Conservation (phyloP, 2,113 vertebrate genomes). For the Catharus bicknelli region DNA sequence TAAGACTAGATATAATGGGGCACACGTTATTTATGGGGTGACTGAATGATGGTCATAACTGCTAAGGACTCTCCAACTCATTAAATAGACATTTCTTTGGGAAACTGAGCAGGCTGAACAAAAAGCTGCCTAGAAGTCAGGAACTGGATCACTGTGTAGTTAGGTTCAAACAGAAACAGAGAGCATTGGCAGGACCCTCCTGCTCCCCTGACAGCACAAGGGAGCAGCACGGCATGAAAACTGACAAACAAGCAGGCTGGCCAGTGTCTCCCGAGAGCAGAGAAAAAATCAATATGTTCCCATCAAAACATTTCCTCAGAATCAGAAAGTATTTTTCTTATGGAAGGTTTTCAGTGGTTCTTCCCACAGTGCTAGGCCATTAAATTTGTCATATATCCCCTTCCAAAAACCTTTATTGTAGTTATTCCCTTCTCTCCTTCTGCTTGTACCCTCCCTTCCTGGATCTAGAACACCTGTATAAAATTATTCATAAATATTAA, state of each 20-base stretch:
- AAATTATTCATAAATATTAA: constrained; percentile 48
- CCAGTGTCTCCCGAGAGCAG: not conserved
- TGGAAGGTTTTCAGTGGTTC: not conserved
- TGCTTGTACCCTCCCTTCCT: not conserved
- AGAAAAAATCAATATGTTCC: not conserved
- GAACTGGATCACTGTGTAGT: not conserved
- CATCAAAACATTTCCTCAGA: not conserved
- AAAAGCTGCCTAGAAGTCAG: not conserved
- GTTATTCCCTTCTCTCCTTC: not conserved
- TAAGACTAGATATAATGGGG: not conserved
- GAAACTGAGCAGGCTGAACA: not conserved
- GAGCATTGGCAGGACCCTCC: not conserved
- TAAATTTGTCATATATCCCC: not conserved
- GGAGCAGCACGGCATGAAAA: not conserved
- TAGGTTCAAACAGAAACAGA: not conserved
- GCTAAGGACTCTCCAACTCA: not conserved
- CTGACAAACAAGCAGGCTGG: not conserved
- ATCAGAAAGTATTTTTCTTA: not conserved
- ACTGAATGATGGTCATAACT: not conserved
- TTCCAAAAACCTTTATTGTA: not conserved
- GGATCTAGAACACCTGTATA: not conserved
- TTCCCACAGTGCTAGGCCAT: not conserved
- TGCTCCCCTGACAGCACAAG: not conserved
- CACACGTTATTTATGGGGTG: not conserved
- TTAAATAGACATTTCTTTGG: not conserved